Evolutionary conservation across 2,888 invertebrate genomes (phyloP), one percentile per base, ranked within the genome.

Genomic region (Chymomyza procnemis): DNA sequence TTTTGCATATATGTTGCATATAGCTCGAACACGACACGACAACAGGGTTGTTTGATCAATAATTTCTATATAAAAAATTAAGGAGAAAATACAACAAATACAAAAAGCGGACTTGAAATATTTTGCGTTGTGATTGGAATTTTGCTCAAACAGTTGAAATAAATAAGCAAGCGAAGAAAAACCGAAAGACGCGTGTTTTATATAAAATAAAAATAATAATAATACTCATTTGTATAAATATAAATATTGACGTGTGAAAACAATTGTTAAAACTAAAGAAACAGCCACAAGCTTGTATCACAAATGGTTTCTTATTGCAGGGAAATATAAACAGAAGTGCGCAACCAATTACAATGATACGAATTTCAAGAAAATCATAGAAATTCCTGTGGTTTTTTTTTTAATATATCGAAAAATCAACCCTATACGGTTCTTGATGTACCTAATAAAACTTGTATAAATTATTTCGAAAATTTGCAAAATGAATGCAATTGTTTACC

Each of bases 1-100:
- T 66, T 73, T 72, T 66, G 50, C 66, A 56, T 66, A 61, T 56
- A 34, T 56, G 50, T 59, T 50, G 19, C 16, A 46, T 52, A 59
- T 50, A 52, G 52, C 54, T 50, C 47, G 61, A 16, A 62, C 67
- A 69, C 61, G 64, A 76, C 67, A 74, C 65, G 69, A 71, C 72
- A 21, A 41, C 76, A 68, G 66, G 70, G 12, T 75, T 83, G 88
- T 88, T 88, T 88, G 88, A 88, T 88, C 88, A 79, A 88, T 88
- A 88, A 67, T 57, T 57, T 18, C 55, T 55, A 62, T 55, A 62
- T 61, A 52, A 47, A 59, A 41, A 41, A 41, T 12, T 41, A 41
- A 41, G 34, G 34, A 41, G 34, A 54, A 30, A 30, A 30, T 34
- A 18, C 56, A 56, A 56, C 30, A 26, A 30, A 21, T 14, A 64